Evolutionary conservation across 2,888 invertebrate genomes (phyloP), one percentile per base, ranked within the genome.

Genomic region (Latrodectus hesperus): DNA sequence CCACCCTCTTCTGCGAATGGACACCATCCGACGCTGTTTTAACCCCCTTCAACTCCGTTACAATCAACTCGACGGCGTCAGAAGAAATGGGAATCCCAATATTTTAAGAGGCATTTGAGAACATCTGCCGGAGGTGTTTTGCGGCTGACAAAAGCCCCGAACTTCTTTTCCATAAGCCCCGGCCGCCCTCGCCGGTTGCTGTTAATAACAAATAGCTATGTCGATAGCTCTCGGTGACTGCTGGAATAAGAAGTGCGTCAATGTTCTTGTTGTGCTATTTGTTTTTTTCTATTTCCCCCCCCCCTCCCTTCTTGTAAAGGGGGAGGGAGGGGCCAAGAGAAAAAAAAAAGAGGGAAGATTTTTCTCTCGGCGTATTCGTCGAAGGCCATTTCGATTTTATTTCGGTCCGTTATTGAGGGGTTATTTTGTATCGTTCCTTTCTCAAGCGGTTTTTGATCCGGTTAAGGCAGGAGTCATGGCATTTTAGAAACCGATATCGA

Each of bases 21-120:
- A n/a, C 10, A 6, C 6, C 60, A 60, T 60, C n/a, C n/a, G 10
- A 10, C 6, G 60, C 60, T 60, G n/a, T 60, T 60, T 60, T 60
- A 60, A 16, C 12, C 60, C 60, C n/a, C 60, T 60, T 60, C 60
- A 60, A 60, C 14, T 60, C 60, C 60, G 12, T 60, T 60, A 16
- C 60, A 60, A 60, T 12, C 14, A 60, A 60, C n/a, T 60, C 60
- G 60, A 60, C 60, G n/a, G 12, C 11, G 14, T 60, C n/a, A 16
- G 22, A n/a, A 60, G 60, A 60, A 60, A 60, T 60, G 60, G 60
- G 60, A 84, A 78, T 65, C 60, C 55, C 84, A 76, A 84, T 84
- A 84, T 84, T 84, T 84, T 84, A 84, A 84, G 84, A 84, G 84
- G 77, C 84, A 84, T 84, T 84, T 84, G 78, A 84, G 84, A 84